A percentile compares a stretch with the other conserved stretches of the same genome.
Evolutionary conservation across 1,140 invertebrate species (phyloP).

Genomic region (Panagrolaimus sp.): DNA sequence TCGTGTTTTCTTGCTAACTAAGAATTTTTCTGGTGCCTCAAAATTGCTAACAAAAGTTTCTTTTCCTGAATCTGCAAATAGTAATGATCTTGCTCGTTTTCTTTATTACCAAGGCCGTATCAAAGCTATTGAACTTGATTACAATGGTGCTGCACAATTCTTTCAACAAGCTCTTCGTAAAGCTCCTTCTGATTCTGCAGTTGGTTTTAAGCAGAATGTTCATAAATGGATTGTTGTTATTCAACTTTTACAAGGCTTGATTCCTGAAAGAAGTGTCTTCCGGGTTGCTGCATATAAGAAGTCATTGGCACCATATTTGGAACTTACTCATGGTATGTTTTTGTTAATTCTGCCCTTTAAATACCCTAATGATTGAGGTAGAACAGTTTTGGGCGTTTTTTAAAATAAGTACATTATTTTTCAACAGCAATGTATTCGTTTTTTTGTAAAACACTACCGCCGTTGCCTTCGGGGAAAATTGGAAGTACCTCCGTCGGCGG

Average conservation of each 20-base stretch:
- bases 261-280: conserved; percentile 74
- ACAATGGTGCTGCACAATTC: conserved; percentile 91
- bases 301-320: conserved; percentile 86
- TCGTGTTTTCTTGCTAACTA: conserved; percentile 89
- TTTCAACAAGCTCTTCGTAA: conserved; percentile 84
- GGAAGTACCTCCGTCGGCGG: too few species aligned
- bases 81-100: conserved; percentile 96
- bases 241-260: conserved; percentile 88
- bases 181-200: conserved; percentile 87
- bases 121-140: conserved; percentile 77
- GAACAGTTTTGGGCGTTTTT: too few species aligned
- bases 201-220: conserved; percentile 94
- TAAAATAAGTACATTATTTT: too few species aligned
- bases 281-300: conserved; percentile 78
- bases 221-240: conserved; percentile 93
- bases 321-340: conserved; percentile 76
- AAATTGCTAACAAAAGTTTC: conserved; percentile 79
- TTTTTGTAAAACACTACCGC: too few species aligned
- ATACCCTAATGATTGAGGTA: too few species aligned
- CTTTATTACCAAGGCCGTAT: conserved; percentile 94
- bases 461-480: too few species aligned
- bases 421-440: too few species aligned
- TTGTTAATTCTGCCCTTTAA: too few species aligned
- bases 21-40: conserved; percentile 80
- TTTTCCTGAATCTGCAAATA: conserved; percentile 87